phyloP scores from a whole-genome alignment of 2,113 vertebrate species.

The Sorex araneus region DNA sequence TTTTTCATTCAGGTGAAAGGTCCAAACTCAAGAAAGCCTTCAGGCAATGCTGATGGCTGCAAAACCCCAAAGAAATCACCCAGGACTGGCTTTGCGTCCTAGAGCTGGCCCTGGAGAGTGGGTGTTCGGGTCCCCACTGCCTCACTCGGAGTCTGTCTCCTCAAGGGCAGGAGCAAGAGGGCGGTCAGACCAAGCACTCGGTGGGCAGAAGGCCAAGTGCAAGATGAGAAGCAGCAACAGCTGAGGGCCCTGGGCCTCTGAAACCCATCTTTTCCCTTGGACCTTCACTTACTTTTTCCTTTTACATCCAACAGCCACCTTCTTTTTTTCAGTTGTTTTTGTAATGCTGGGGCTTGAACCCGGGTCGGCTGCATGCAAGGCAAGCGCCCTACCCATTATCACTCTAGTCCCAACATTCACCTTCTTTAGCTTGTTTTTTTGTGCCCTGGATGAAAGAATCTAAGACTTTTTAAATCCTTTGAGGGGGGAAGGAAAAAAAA shows the following conservation, averaged over 20 bases:
- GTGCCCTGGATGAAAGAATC: no score
- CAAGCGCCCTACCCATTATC: no score
- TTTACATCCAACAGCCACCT: neutral
- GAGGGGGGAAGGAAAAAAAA: no score
- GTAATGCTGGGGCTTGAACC: no score
- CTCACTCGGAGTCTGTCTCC: neutral
- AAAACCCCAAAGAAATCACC: neutral
- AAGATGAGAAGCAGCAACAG: slow-evolving; percentile 71
- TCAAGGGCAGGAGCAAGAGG: neutral
- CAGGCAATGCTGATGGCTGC: neutral
- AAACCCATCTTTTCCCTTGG: neutral
- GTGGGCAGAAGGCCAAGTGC: slow-evolving; percentile 45
- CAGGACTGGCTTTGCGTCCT: neutral
- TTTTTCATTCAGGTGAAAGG: neutral
- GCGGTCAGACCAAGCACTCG: neutral
- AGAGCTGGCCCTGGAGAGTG: neutral
- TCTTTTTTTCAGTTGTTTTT: neutral
- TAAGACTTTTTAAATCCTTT: no score
- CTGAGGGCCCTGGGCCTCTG: slow-evolving; percentile 6
- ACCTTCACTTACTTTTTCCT: slow-evolving; percentile 44
- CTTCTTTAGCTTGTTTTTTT: no score
- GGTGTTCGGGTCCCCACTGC: neutral
- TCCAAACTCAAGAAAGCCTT: neutral
- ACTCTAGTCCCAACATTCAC: no score
- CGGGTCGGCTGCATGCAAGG: no score